phyloP scores from a whole-genome alignment of 2,113 vertebrate species.

The Poeciliopsis retropinna region DNA sequence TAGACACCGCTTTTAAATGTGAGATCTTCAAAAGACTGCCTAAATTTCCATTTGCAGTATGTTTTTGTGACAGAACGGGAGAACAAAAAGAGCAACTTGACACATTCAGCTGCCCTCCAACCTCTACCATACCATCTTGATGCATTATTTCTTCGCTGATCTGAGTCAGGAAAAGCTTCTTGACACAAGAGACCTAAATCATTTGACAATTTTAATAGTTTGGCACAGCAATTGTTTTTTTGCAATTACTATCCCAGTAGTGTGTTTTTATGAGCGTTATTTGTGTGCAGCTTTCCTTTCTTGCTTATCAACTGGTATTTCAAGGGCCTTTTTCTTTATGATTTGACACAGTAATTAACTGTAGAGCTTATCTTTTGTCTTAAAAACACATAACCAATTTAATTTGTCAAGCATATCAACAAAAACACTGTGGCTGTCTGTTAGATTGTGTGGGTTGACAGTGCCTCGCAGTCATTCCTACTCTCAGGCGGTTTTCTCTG shows the following conservation, averaged over 20 bases:
- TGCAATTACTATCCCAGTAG: not conserved
- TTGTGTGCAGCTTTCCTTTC: not conserved
- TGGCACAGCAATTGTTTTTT: too few species aligned
- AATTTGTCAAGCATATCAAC: constrained; percentile 57
- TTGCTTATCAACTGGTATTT: not conserved
- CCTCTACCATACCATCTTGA: too few species aligned
- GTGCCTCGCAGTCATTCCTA: constrained; percentile 32
- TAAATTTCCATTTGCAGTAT: too few species aligned
- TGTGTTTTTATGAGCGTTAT: not conserved
- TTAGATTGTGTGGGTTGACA: constrained; percentile 39
- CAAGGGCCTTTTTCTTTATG: not conserved
- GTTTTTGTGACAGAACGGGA: too few species aligned
- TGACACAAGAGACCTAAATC: too few species aligned
- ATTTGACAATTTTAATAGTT: too few species aligned
- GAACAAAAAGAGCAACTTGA: too few species aligned
- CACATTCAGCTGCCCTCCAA: too few species aligned
- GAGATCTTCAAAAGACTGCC: too few species aligned
- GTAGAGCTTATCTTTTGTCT: constrained; percentile 24
- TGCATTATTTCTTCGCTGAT: too few species aligned
- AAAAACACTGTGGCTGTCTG: constrained; percentile 54
- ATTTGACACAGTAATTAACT: constrained; percentile 22
- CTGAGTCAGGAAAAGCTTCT: too few species aligned
- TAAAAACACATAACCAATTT: constrained; percentile 58
- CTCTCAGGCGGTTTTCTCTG: constrained; percentile 40
- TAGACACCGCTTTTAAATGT: too few species aligned